Base-by-base conservation (phyloP, 2,888 invertebrate genomes). In the Plemyria rubiginata region DNA sequence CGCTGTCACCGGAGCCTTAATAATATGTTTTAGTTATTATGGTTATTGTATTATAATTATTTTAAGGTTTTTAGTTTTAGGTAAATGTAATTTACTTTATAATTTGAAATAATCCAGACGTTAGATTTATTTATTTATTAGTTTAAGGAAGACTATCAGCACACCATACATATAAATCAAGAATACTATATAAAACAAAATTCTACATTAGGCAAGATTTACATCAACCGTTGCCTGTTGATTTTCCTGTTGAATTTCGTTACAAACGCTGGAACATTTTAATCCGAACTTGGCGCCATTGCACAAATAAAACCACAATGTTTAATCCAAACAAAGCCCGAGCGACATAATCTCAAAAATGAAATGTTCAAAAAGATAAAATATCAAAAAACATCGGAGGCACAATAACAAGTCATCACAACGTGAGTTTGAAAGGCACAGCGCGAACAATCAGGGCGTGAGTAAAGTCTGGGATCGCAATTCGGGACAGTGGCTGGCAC, bases 371-470 rank as follows among this genome's bases (percentile, higher is more conserved):
- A 64, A 60, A 64, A 64, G 54, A 61, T 64, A 66, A 51, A 67
- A 63, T 65, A 60, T 57, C 61, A 65, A 63, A 62, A 60, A 58
- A 65, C 66, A 65, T 54, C 28, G 50, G 41, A 51, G 60, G 54
- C 57, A 56, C 60, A 64, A 67, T 65, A 66, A 63, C 54, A 55
- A 67, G 66, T 66, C 62, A 70, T 68, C 70, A 67, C 57, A 67
- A 63, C 55, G 55, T 53, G 41, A 53, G 58, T 63, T 53, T 64
- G 59, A 52, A 57, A 55, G 55, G 52, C 53, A 49, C 58, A 60
- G 50, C 9, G 55, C 32, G 29, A 54, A 60, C 64, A 71, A 71
- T 65, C 72, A 69, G 72, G 66, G 73, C 73, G 68, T 67, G 61
- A 68, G 67, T 54, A 54, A 63, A 54, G 57, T 46, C 59, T 56